Base-by-base conservation (phyloP, 2,113 vertebrate species). In the Alethe diademata region DNA sequence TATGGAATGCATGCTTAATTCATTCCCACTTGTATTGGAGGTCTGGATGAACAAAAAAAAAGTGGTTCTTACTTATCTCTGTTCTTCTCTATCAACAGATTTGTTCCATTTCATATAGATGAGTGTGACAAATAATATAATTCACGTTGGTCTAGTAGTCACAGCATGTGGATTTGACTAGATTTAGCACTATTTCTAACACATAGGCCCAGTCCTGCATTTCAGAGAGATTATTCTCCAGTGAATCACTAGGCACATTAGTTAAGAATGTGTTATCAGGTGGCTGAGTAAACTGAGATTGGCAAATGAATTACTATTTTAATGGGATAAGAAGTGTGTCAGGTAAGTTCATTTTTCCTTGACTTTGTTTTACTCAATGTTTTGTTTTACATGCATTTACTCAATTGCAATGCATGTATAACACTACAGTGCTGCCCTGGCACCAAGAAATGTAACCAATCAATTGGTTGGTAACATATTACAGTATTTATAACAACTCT, bases 321-420 rank as follows among this genome's bases (percentile, higher is more conserved):
- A 97, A 95, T 92, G 72, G 65, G 61, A 96, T 31, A 86, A 92
- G 78, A 93, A 93, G 23, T 65, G 53, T 70, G 29, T 64, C 95
- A 96, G 20, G 17, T 71, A 85, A 89, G 40, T 94, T 95, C 19
- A 76, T 92, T 92, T 91, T 86, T 58, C 57, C 18, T 19, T 82
- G 8, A 70, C 51, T 96, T 60, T 66, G n/a, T 92, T 92, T 90
- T 48, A 78, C 88, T n/a, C n/a, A n/a, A n/a, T n/a, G n/a, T n/a
- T n/a, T n/a, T n/a, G n/a, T n/a, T n/a, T n/a, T n/a, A n/a, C n/a
- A n/a, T n/a, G n/a, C n/a, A n/a, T n/a, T n/a, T n/a, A n/a, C 58
- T 95, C 60, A 57, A 53, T 95, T 94, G 72, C 54, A 97, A 72
- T 69, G 38, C 40, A 43, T 31, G 15, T 57, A 50, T 78, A 71